Evolutionary conservation across 2,113 vertebrate species (phyloP).

Genomic region (Lethenteron camtschaticum): DNA sequence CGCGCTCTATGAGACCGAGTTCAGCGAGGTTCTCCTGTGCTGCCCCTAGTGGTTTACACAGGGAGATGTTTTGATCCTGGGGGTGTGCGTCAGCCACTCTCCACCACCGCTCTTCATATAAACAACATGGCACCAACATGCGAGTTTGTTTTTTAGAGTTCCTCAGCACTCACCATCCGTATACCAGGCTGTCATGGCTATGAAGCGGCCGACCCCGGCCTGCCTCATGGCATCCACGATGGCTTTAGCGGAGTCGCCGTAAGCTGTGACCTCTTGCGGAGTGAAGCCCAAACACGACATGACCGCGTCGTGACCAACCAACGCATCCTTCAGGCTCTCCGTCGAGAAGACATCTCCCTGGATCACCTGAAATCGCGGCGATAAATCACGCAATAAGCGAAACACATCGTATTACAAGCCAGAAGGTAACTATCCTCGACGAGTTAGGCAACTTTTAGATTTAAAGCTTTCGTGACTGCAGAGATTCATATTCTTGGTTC

Average conservation of each 20-base stretch:
- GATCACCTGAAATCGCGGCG: conserved; percentile 16
- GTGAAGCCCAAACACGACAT: conserved; percentile 40
- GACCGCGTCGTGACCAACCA: conserved; percentile 29
- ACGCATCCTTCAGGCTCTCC: conserved; percentile 23
- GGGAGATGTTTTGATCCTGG: too few relatives aligned
- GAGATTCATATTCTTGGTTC: too few relatives aligned
- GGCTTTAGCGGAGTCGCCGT: conserved; percentile 24
- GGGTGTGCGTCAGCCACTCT: too few relatives aligned
- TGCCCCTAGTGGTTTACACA: too few relatives aligned
- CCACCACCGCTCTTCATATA: too few relatives aligned
- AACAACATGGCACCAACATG: neutral
- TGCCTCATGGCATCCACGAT: conserved; percentile 24
- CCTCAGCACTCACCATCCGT: conserved; percentile 27
- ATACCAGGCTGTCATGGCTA: conserved; percentile 44
- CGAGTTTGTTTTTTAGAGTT: neutral
- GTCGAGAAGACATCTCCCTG: conserved; percentile 28
- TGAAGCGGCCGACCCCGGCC: conserved; percentile 22
- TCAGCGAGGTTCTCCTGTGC: too few relatives aligned
- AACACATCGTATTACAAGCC: neutral
- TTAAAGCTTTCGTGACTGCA: too few relatives aligned
- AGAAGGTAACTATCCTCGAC: too few relatives aligned
- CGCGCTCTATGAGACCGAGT: too few relatives aligned
- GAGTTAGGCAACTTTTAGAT: too few relatives aligned
- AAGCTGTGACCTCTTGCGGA: conserved; percentile 21
- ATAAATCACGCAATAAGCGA: neutral